Conservation (phyloP, 1,140 invertebrate species). For the Galleria mellonella region DNA sequence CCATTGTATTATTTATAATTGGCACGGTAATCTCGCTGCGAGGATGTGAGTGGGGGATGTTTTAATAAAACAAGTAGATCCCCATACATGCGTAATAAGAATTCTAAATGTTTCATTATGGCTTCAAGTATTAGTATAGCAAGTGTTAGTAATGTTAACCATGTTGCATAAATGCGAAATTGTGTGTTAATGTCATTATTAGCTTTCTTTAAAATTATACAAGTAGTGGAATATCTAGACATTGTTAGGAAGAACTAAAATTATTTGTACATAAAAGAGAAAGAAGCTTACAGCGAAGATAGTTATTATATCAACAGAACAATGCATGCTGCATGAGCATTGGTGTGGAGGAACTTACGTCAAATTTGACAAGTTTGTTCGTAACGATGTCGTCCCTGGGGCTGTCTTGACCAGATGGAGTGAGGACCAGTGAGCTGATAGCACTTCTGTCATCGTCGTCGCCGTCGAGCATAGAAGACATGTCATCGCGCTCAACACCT, state of each 20-base stretch:
- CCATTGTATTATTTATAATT: slow-evolving; percentile 16
- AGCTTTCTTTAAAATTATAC: slow-evolving; percentile 9
- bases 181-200: slow-evolving; percentile 47
- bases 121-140: slow-evolving; percentile 21
- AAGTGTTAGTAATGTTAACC: slow-evolving; percentile 42
- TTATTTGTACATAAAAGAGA: slow-evolving; percentile 12
- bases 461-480: slow-evolving; percentile 81
- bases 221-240: slow-evolving; percentile 7
- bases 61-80: slow-evolving; percentile 5
- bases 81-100: background rate
- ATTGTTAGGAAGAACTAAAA: slow-evolving; percentile 11
- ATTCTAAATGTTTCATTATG: slow-evolving; percentile 1
- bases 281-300: slow-evolving; percentile 7
- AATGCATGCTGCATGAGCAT: slow-evolving; percentile 8
- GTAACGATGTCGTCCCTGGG: slow-evolving; percentile 57
- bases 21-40: background rate
- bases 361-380: slow-evolving; percentile 66
- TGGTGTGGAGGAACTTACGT: slow-evolving; percentile 37
- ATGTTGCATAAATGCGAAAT: slow-evolving; percentile 32
- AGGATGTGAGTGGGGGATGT: slow-evolving; percentile 9
- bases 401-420: slow-evolving; percentile 50
- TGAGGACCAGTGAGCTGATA: slow-evolving; percentile 76
- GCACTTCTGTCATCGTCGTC: slow-evolving; percentile 83
- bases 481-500: slow-evolving; percentile 78
- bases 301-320: background rate